A percentile compares a stretch with the other conserved stretches of the same genome.
phyloP scores from a whole-genome alignment of 35 echinoderm and acorn worm species.

The Lytechinus variegatus region DNA sequence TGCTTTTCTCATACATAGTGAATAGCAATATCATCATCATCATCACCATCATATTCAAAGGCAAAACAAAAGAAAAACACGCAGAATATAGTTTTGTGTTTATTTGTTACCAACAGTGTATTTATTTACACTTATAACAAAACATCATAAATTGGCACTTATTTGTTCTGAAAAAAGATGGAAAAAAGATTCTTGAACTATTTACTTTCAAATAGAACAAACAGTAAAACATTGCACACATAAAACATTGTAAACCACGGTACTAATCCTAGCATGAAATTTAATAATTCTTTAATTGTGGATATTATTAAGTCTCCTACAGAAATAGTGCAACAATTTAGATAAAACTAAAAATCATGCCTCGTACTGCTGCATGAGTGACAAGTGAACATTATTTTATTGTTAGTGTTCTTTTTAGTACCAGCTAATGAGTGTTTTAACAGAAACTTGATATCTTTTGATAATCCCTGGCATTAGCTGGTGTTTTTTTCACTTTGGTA shows the following conservation, averaged over 20 bases:
- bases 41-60: not conserved
- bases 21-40: too few relatives aligned
- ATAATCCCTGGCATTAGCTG: too few relatives aligned
- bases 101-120: not conserved
- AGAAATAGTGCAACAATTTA: too few relatives aligned
- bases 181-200: not conserved
- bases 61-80: not conserved
- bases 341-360: too few relatives aligned
- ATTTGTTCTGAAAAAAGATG: not conserved
- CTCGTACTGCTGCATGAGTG: too few relatives aligned
- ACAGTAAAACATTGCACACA: slow-evolving; percentile 12
- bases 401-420: too few relatives aligned
- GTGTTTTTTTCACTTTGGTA: too few relatives aligned
- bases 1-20: too few relatives aligned
- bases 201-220: not conserved
- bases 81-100: not conserved
- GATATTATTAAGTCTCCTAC: not conserved
- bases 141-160: slow-evolving; percentile 2
- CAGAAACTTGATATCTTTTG: too few relatives aligned
- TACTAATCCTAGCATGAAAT: not conserved
- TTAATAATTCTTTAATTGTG: not conserved
- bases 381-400: too few relatives aligned
- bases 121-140: not conserved
- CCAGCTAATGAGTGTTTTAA: too few relatives aligned
- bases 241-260: not conserved